Evolutionary conservation across 1,140 invertebrate genomes (phyloP).

Genomic region (Solenopsis fugax): DNA sequence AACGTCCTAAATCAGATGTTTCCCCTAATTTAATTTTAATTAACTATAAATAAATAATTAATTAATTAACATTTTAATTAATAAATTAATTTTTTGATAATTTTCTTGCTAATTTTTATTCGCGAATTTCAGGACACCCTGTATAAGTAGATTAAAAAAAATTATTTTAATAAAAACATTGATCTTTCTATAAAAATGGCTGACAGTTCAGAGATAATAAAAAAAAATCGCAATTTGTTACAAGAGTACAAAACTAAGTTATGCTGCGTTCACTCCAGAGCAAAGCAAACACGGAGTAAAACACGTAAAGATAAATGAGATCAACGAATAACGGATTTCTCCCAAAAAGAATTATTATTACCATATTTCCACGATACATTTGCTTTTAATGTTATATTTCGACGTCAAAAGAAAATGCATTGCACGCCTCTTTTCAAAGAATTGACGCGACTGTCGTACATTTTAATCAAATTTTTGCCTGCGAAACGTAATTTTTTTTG

Average conservation of each 20-base stretch:
- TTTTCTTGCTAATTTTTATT: too few relatives aligned
- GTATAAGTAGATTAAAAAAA: too few relatives aligned
- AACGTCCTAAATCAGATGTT: too few relatives aligned
- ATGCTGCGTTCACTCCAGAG: not conserved
- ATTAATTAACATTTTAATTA: too few relatives aligned
- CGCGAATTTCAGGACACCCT: too few relatives aligned
- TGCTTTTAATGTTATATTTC: not conserved
- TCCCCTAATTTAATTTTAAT: too few relatives aligned
- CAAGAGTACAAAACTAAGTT: not conserved
- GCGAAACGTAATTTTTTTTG: conserved; percentile 19
- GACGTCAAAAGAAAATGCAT: not conserved
- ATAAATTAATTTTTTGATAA: too few relatives aligned
- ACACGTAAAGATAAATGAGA: not conserved
- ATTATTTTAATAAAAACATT: not conserved
- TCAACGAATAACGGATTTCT: not conserved
- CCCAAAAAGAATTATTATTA: not conserved
- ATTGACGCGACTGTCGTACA: not conserved
- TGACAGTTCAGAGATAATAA: not conserved
- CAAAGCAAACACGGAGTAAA: not conserved
- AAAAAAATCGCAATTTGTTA: not conserved
- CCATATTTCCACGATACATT: not conserved
- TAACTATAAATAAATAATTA: too few relatives aligned
- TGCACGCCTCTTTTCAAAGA: not conserved
- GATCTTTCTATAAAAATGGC: not conserved
- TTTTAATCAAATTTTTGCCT: conserved; percentile 17